Evolutionary conservation across 2,113 vertebrate species (phyloP), one percentile per base, ranked within the genome.

Genomic region (Theristicus caerulescens): DNA sequence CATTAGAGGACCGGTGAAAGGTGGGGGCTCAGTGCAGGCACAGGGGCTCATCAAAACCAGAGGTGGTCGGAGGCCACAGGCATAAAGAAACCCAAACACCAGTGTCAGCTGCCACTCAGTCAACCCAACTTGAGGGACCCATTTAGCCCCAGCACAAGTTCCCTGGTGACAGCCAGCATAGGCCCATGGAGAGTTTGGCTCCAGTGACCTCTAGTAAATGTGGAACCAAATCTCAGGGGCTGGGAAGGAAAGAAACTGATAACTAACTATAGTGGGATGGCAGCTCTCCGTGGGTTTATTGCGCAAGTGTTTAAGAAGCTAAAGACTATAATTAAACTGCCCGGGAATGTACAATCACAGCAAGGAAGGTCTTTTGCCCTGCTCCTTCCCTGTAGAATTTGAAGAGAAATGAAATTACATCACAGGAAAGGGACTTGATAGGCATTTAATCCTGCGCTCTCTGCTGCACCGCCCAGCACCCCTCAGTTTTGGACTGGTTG

Each of bases 301-400:
- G 71, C 2, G 7, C 58, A 55, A 94, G 93, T 62, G 46, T 82
- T 95, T 95, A 91, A 97, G 87, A 44, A 95, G 87, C 91, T 70
- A 81, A 77, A 94, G 87, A 71, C 88, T 95, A 73, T 93, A 97
- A 97, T 97, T 96, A 97, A 92, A 93, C 78, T 93, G 91, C 87
- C 91, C 57, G 18, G 58, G 79, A 97, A 96, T 70, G 64, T 92
- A 72, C 94, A 94, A 96, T 95, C 91, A 82, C 54, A 89, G 77
- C 52, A 86, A 97, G 74, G 70, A 85, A 94, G 71, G 74, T 42
- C 67, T 94, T 95, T 88, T 57, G 71, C 77, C 74, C 67, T 31
- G 31, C 61, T 94, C 24, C 46, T 77, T 96, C 95, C 84, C 84
- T 80, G 74, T 51, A 93, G 95, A 96, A 82, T 93, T 82, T 95